Evolutionary conservation across 2,888 invertebrate genomes (phyloP).

Genomic region (Micropterix aruncella): DNA sequence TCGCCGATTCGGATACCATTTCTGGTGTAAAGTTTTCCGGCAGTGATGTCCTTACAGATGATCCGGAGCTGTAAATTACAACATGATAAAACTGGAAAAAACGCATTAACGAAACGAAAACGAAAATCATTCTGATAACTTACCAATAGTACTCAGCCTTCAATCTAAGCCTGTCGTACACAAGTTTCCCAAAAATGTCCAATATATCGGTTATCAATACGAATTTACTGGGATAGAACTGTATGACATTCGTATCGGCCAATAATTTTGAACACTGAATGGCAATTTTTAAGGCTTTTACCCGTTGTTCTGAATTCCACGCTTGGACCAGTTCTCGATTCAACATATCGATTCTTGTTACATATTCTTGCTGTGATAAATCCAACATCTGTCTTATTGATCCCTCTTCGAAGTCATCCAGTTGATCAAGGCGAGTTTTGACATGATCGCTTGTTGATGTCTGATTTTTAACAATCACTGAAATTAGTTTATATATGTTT

Average conservation of each 20-base stretch:
- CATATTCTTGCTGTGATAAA: constrained; percentile 86
- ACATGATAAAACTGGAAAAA: constrained; percentile 7
- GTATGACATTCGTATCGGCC: constrained; percentile 76
- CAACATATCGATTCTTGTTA: constrained; percentile 76
- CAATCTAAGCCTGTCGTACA: constrained; percentile 67
- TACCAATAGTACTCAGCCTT: constrained; percentile 54
- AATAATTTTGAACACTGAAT: constrained; percentile 94
- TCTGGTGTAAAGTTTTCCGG: constrained; percentile 62
- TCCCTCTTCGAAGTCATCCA: constrained; percentile 90
- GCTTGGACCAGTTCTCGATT: constrained; percentile 81
- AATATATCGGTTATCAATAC: constrained; percentile 91
- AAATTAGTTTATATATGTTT: constrained; percentile 21
- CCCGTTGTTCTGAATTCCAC: constrained; percentile 90
- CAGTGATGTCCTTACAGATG: constrained; percentile 30
- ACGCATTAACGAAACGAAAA: constrained; percentile 3
- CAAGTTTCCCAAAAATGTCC: constrained; percentile 86
- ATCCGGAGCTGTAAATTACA: constrained; percentile 29
- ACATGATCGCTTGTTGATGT: constrained; percentile 76
- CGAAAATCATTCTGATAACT: constrained; percentile 13
- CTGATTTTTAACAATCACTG: constrained; percentile 69
- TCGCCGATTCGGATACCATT: constrained; percentile 72
- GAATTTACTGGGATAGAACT: constrained; percentile 97
- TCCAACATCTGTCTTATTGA: constrained; percentile 77
- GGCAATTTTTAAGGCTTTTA: constrained; percentile 90
- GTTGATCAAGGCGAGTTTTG: constrained; percentile 78